Conservation (phyloP, 2,113 vertebrate species). For the Entelurus aequoreus region DNA sequence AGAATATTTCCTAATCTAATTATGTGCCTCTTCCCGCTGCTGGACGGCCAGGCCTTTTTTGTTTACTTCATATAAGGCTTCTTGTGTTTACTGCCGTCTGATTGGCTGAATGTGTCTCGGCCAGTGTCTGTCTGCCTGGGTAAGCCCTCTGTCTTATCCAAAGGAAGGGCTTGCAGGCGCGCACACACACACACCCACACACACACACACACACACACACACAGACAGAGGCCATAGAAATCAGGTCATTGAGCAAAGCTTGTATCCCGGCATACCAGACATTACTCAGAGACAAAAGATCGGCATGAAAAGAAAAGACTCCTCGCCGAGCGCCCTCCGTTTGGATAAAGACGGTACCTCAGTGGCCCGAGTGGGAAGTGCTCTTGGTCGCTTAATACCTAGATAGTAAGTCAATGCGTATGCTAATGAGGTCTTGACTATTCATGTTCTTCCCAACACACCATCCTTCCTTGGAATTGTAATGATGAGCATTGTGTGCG, state of each 20-base stretch:
- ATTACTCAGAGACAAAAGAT: slow-evolving; percentile 70
- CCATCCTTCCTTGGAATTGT: slow-evolving; percentile 49
- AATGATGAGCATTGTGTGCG: slow-evolving; percentile 36
- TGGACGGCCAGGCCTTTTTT: slow-evolving; percentile 40
- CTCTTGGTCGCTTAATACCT: slow-evolving; percentile 29
- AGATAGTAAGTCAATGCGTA: slow-evolving; percentile 24
- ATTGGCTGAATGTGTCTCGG: slow-evolving; percentile 18
- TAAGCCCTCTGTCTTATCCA: slow-evolving; percentile 61
- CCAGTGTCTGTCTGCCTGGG: slow-evolving; percentile 46
- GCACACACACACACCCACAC: slow-evolving; percentile 23
- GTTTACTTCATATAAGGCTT: slow-evolving; percentile 44
- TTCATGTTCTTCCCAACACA: slow-evolving; percentile 46
- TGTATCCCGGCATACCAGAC: slow-evolving; percentile 68
- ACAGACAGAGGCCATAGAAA: slow-evolving; percentile 50
- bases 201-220: slow-evolving; percentile 7
- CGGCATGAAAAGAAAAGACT: slow-evolving; percentile 64
- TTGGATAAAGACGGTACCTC: slow-evolving; percentile 37
- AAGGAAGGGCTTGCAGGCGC: slow-evolving; percentile 56
- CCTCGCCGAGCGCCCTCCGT: slow-evolving; percentile 38
- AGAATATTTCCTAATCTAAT: slow-evolving; percentile 49
- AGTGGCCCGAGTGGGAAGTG: slow-evolving; percentile 39
- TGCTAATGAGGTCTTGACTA: slow-evolving; percentile 58
- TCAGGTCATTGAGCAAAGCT: slow-evolving; percentile 69
- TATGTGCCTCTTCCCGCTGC: slow-evolving; percentile 30
- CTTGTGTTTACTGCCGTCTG: slow-evolving; percentile 6